phyloP scores from a whole-genome alignment of 1,140 invertebrate species.

The Calephelis nemesis region DNA sequence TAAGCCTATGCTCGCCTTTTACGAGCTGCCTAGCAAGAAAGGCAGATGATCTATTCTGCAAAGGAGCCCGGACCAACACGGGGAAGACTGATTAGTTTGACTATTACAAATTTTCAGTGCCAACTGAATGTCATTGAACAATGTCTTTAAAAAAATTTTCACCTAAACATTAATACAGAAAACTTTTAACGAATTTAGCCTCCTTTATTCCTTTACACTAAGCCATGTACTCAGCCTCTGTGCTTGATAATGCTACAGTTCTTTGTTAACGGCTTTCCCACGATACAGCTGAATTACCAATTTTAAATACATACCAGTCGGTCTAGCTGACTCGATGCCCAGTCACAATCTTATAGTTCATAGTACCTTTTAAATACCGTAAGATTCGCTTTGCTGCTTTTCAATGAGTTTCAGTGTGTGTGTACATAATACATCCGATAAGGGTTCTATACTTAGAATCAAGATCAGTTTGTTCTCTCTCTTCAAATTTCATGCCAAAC shows the following conservation, averaged over 20 bases:
- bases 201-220: constrained; percentile 29
- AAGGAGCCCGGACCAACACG: too few relatives aligned
- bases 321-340: constrained; percentile 29
- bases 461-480: constrained; percentile 18
- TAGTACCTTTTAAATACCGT: constrained; percentile 34
- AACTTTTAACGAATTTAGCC: constrained; percentile 27
- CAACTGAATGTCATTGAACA: constrained; percentile 23
- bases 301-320: constrained; percentile 33
- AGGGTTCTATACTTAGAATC: constrained; percentile 31
- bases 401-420: constrained; percentile 29
- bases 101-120: too few relatives aligned
- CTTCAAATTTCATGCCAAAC: constrained; percentile 27
- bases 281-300: constrained; percentile 29
- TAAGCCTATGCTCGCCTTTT: too few relatives aligned
- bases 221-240: constrained; percentile 35
- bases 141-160: neutral
- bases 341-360: constrained; percentile 27
- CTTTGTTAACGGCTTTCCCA: constrained; percentile 35
- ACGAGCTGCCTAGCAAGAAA: too few relatives aligned
- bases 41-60: too few relatives aligned
- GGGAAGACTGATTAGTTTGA: too few relatives aligned
- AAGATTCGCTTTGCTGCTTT: constrained; percentile 34
- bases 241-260: constrained; percentile 33
- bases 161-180: constrained; percentile 25
- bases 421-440: constrained; percentile 36